phyloP scores from a whole-genome alignment of 2,113 vertebrate species.

The Siphamia tubifer region DNA sequence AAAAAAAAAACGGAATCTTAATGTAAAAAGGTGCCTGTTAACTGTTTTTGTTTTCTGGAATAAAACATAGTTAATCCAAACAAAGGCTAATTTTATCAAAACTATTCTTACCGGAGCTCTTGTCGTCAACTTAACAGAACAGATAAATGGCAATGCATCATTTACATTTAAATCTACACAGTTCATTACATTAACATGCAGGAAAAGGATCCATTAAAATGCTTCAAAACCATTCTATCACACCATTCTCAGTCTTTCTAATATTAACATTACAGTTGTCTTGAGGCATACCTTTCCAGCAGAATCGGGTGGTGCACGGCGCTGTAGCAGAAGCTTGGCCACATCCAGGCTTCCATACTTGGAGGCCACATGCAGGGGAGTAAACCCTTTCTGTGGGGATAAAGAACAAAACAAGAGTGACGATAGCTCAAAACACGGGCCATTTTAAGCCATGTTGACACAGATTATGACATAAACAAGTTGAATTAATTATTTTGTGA shows the following conservation, averaged over 20 bases:
- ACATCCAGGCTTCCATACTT: conserved; percentile 97
- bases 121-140: conserved; percentile 49
- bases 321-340: conserved; percentile 92
- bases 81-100: conserved; percentile 22
- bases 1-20: not conserved
- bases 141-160: conserved; percentile 18
- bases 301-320: conserved; percentile 86
- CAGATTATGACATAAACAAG: too few species aligned
- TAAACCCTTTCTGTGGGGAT: conserved; percentile 92
- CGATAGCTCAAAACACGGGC: too few species aligned
- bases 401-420: not conserved
- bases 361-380: conserved; percentile 92
- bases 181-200: not conserved
- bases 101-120: conserved; percentile 55
- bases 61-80: conserved; percentile 42
- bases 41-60: conserved; percentile 33
- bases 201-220: not conserved
- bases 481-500: too few species aligned
- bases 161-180: not conserved
- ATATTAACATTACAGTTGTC: not conserved
- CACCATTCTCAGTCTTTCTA: too few species aligned
- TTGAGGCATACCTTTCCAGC: conserved; percentile 88
- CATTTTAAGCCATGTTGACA: too few species aligned
- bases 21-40: conserved; percentile 11
- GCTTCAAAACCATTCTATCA: not conserved